These are phyloP conservation scores for Sarcophaga carnaria DNA, from an alignment of 2,888 invertebrate genomes.

Conservation along the genomic window DNA sequence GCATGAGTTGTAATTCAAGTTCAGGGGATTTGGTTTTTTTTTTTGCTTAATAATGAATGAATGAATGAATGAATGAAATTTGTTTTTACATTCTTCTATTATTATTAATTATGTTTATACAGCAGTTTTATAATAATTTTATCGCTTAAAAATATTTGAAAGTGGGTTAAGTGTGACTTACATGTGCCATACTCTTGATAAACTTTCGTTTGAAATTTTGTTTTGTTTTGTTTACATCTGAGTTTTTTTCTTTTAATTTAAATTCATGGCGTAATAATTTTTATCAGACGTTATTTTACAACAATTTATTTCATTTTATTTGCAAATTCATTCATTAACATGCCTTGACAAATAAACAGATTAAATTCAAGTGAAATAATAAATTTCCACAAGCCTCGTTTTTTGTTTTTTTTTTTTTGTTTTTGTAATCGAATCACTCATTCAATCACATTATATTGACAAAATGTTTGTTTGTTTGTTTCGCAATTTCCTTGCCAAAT, in stretches of 20 bases:
- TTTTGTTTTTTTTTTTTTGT: not conserved
- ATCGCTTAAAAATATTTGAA: not conserved
- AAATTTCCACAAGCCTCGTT: not conserved
- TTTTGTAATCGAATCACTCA: too few relatives aligned
- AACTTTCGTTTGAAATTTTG: not conserved
- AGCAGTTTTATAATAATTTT: constrained; percentile 13
- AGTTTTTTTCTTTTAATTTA: not conserved
- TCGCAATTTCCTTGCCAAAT: constrained; percentile 2
- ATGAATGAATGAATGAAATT: constrained; percentile 10
- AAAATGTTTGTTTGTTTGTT: not conserved
- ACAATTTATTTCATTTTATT: not conserved
- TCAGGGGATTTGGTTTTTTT: constrained; percentile 30
- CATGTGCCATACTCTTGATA: constrained; percentile 44
- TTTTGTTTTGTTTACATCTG: not conserved
- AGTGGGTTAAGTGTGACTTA: constrained; percentile 41
- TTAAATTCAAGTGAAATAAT: too few relatives aligned
- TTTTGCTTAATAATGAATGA: constrained; percentile 1
- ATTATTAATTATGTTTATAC: not conserved
- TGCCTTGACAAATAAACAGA: not conserved
- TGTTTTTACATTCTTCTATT: not conserved
- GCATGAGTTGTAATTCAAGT: constrained; percentile 35
- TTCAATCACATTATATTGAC: not conserved
- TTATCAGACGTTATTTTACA: constrained; percentile 21
- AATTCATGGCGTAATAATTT: constrained; percentile 40
- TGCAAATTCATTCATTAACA: not conserved